Evolutionary conservation across 1,140 invertebrate species (phyloP).

Genomic region (Vanessa atalanta): DNA sequence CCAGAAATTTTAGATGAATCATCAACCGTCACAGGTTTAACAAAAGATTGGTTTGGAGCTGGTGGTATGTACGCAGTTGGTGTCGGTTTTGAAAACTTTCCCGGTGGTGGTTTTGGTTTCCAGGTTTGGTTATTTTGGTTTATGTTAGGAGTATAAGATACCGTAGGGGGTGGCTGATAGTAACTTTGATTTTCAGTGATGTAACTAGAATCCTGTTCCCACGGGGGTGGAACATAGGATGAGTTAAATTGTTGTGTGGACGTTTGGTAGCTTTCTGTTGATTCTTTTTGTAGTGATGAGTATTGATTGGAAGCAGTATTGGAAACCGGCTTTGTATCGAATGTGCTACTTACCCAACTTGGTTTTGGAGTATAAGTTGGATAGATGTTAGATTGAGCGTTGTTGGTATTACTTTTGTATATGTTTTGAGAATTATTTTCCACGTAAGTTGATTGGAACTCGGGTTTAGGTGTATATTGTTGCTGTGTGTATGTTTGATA

Average conservation of each 20-base stretch:
- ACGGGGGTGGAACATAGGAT: conserved; percentile 73
- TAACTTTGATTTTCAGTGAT: conserved; percentile 51
- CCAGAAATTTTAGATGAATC: conserved; percentile 60
- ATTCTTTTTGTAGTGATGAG: conserved; percentile 51
- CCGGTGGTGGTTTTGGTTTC: conserved; percentile 50
- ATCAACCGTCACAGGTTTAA: conserved; percentile 51
- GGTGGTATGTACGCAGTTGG: conserved; percentile 69
- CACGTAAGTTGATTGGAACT: conserved; percentile 44
- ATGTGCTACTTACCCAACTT: conserved; percentile 54
- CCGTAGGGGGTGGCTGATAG: conserved; percentile 54
- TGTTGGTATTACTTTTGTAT: conserved; percentile 44
- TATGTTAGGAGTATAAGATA: conserved; percentile 45
- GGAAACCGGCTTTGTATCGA: conserved; percentile 43
- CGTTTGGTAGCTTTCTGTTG: conserved; percentile 59
- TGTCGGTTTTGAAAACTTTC: conserved; percentile 62
- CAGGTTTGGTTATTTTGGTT: conserved; percentile 43
- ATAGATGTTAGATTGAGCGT: conserved; percentile 52
- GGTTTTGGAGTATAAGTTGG: conserved; percentile 62
- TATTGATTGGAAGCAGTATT: conserved; percentile 54
- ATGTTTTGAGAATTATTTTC: conserved; percentile 41
- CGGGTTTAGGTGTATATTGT: conserved; percentile 42
- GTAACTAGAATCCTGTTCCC: conserved; percentile 71
- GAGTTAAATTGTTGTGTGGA: conserved; percentile 63
- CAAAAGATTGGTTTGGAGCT: conserved; percentile 74
- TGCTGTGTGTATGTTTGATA: conserved; percentile 41